These are phyloP conservation scores for Leucosticte australis DNA, from an alignment of 2,113 vertebrate species.

Conservation along the genomic window DNA sequence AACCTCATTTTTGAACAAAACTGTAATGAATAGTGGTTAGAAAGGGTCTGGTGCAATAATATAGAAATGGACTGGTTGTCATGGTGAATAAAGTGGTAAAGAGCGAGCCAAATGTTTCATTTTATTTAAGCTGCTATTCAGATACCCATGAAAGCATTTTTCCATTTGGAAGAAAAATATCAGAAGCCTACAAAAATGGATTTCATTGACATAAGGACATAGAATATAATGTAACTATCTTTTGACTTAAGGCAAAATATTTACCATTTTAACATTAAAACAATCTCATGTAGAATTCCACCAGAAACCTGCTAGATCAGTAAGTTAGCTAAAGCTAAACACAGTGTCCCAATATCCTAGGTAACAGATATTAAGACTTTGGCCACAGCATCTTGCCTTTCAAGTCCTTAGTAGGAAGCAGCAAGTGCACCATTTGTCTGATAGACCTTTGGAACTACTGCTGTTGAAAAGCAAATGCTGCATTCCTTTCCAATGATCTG, in stretches of 20 bases:
- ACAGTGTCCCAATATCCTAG: background rate
- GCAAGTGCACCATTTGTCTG: background rate
- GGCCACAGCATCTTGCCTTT: background rate
- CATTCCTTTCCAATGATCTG: background rate
- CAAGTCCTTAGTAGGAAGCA: background rate
- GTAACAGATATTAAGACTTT: background rate
- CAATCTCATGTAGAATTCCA: background rate
- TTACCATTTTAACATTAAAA: background rate
- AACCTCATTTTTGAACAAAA: constrained; percentile 2
- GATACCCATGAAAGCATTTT: background rate
- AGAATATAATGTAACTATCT: background rate
- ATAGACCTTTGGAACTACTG: background rate
- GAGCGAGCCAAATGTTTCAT: background rate
- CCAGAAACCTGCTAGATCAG: background rate
- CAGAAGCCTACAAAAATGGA: background rate
- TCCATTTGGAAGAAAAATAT: constrained; percentile 2
- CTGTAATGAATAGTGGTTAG: constrained; percentile 19
- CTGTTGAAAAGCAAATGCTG: background rate
- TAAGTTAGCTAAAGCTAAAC: background rate
- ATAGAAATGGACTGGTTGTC: constrained; percentile 44
- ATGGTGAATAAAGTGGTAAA: constrained; percentile 35
- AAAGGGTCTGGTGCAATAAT: background rate
- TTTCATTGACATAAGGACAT: background rate
- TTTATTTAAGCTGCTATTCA: constrained; percentile 30
- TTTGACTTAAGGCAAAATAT: background rate